phyloP scores from a whole-genome alignment of 2,888 invertebrate genomes.

The Metacarcinus magister region DNA sequence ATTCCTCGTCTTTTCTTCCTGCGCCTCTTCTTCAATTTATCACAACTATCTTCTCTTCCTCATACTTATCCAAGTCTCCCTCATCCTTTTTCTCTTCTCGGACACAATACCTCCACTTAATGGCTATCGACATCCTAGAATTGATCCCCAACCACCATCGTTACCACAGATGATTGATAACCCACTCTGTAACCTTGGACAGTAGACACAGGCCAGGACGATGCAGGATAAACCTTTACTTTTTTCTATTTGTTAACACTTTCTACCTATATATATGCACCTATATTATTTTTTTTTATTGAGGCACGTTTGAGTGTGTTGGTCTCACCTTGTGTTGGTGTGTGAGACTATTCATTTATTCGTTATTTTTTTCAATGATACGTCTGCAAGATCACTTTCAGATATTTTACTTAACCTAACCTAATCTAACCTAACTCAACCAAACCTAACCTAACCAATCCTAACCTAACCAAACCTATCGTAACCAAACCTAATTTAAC shows the following conservation, averaged over 20 bases:
- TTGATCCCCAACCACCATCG: background rate
- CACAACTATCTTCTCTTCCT: background rate
- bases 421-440: too few relatives aligned
- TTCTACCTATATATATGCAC: too few relatives aligned
- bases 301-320: too few relatives aligned
- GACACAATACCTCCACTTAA: background rate
- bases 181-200: background rate
- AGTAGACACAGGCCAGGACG: too few relatives aligned
- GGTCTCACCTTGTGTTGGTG: too few relatives aligned
- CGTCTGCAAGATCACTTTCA: too few relatives aligned
- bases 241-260: too few relatives aligned
- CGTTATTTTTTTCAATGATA: too few relatives aligned
- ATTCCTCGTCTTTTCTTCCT: background rate
- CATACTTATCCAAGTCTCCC: background rate
- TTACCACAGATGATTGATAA: background rate
- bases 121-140: background rate
- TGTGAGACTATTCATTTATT: too few relatives aligned
- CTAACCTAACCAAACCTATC: background rate
- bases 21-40: background rate
- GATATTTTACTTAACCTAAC: too few relatives aligned
- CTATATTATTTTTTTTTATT: too few relatives aligned
- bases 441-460: background rate
- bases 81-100: background rate
- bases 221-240: too few relatives aligned
- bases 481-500: background rate